phyloP scores from a whole-genome alignment of 2,797 vertebrate genomes.

The Fratercula arctica region DNA sequence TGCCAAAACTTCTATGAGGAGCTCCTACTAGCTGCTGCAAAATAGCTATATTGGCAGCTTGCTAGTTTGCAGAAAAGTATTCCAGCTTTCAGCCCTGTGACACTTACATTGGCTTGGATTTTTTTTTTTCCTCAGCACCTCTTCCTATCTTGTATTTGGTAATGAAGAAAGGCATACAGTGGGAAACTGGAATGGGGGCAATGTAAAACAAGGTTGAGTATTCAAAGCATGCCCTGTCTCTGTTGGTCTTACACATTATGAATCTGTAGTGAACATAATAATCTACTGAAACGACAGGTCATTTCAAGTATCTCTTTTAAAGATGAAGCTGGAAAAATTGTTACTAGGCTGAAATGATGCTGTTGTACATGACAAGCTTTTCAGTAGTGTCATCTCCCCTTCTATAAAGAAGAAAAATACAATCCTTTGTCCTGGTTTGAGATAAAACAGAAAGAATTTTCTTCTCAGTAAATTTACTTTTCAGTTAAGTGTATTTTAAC shows the following conservation, averaged over 20 bases:
- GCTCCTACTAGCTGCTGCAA: not conserved
- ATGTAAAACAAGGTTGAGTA: not conserved
- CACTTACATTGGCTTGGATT: fast-evolving
- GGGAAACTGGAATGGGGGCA: not conserved
- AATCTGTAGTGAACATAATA: not conserved
- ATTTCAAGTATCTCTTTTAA: not conserved
- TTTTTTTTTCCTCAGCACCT: not conserved
- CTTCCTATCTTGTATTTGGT: not conserved
- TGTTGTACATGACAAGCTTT: not conserved
- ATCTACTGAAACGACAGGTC: not conserved
- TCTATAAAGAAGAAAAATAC: not conserved
- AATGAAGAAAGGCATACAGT: not conserved
- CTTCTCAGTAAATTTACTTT: not conserved
- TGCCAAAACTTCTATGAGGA: not conserved
- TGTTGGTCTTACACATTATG: not conserved
- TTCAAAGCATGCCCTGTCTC: not conserved
- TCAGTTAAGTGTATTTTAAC: not conserved
- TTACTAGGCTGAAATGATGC: not conserved
- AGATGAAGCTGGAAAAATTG: not conserved
- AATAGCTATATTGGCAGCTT: not conserved
- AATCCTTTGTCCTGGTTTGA: not conserved
- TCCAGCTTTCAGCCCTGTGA: not conserved
- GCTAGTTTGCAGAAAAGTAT: not conserved
- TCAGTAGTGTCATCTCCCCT: not conserved
- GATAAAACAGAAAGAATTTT: not conserved